A percentile compares a stretch with the other conserved stretches of the same genome.
Evolutionary conservation across 2,113 vertebrate species (phyloP).

Genomic region (Megaleporinus macrocephalus): DNA sequence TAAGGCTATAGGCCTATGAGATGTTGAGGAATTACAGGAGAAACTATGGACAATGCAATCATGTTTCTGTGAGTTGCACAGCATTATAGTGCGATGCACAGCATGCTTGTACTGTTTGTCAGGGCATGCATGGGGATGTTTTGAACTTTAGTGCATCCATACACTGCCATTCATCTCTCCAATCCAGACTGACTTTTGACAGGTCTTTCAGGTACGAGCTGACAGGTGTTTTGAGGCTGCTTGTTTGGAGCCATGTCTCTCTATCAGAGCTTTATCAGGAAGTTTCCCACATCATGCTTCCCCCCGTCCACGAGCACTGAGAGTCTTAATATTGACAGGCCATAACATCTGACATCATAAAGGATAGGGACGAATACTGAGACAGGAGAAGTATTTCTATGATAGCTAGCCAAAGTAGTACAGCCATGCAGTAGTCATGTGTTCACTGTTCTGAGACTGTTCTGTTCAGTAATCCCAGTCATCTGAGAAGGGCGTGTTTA

Average conservation of each 20-base stretch:
- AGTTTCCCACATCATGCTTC: background rate
- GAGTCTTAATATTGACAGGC: background rate
- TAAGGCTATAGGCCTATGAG: too few species aligned
- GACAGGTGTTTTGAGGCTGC: slow-evolving; percentile 33
- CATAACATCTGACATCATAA: too few species aligned
- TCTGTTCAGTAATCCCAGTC: slow-evolving; percentile 50
- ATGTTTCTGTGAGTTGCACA: background rate
- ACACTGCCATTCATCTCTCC: slow-evolving; percentile 8
- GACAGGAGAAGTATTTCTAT: background rate
- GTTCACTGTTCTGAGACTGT: background rate
- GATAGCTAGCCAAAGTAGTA: too few species aligned
- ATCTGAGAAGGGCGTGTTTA: slow-evolving; percentile 32
- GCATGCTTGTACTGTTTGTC: background rate
- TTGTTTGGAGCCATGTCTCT: slow-evolving; percentile 23
- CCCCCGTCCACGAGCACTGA: background rate
- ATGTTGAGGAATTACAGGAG: background rate
- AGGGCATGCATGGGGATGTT: slow-evolving; percentile 23
- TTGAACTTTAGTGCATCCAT: background rate
- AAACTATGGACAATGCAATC: background rate
- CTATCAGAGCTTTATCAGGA: slow-evolving; percentile 9
- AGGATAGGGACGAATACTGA: too few species aligned
- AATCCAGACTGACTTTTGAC: slow-evolving; percentile 20
- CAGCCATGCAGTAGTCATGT: slow-evolving; percentile 37
- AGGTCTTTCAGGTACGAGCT: background rate
- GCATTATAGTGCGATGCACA: background rate